These are phyloP conservation scores for Tachysurus vachellii DNA, from an alignment of 2,113 vertebrate species.

Conservation along the genomic window DNA sequence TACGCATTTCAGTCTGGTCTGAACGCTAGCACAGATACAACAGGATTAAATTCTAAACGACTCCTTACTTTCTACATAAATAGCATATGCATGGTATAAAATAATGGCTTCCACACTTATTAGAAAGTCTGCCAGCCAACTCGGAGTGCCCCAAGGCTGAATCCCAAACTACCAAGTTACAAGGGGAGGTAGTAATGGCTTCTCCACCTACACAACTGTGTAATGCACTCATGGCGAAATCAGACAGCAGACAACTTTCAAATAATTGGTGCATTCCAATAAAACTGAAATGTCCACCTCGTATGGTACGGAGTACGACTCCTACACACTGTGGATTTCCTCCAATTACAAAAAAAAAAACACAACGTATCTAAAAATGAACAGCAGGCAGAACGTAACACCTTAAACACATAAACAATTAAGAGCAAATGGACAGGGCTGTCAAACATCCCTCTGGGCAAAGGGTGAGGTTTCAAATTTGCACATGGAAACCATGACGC, in stretches of 20 bases:
- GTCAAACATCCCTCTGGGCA: conserved; percentile 22
- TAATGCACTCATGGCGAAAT: conserved; percentile 8
- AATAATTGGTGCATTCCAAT: conserved; percentile 9
- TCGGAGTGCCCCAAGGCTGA: conserved; percentile 9
- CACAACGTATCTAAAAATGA: neutral
- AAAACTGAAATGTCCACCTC: neutral
- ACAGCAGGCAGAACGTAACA: conserved; percentile 4
- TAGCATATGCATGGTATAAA: conserved; percentile 11
- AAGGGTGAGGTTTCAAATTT: conserved; percentile 39
- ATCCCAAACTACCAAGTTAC: neutral
- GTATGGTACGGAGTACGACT: neutral
- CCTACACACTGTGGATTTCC: neutral
- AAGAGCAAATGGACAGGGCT: conserved; percentile 32
- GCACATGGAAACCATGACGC: conserved; percentile 57
- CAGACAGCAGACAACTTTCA: neutral
- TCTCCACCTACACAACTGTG: conserved; percentile 19
- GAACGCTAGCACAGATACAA: neutral
- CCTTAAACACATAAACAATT: conserved; percentile 53
- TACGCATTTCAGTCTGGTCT: neutral
- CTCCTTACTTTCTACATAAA: conserved; percentile 30
- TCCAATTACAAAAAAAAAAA: neutral
- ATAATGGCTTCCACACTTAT: conserved; percentile 29
- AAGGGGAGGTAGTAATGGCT: conserved; percentile 11
- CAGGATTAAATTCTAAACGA: conserved; percentile 2
- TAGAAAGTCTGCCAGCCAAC: conserved; percentile 17